Evolutionary conservation across 2,113 vertebrate species (phyloP).

Genomic region (Pygathrix nemaeus): DNA sequence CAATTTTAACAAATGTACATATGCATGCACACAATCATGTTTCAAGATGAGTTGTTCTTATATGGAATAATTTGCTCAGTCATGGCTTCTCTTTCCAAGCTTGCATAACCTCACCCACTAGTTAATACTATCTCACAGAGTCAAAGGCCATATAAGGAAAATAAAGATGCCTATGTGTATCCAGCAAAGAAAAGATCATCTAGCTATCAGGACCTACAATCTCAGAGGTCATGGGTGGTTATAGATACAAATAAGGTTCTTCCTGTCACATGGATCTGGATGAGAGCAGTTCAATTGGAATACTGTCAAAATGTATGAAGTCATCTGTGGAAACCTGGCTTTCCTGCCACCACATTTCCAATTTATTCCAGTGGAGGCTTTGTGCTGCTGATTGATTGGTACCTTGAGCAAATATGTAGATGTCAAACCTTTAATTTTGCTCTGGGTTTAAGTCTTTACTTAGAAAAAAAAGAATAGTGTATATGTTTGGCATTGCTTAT

Average conservation of each 20-base stretch:
- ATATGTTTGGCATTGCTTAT: background rate
- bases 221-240: background rate
- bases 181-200: background rate
- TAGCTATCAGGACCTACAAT: background rate
- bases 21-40: background rate
- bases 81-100: background rate
- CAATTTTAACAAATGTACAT: background rate
- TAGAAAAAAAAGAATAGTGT: background rate
- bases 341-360: background rate
- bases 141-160: slow-evolving; percentile 23
- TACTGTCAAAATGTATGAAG: background rate
- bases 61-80: background rate
- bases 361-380: background rate
- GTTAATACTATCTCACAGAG: background rate
- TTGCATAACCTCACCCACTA: background rate
- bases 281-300: background rate
- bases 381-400: background rate
- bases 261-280: background rate
- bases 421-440: background rate
- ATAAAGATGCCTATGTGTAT: background rate
- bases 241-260: slow-evolving; percentile 33
- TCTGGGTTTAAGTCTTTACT: background rate
- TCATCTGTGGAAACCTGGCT: background rate
- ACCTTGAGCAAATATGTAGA: background rate
- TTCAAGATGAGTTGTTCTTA: background rate